A percentile compares a stretch with the other conserved stretches of the same genome.
These are phyloP conservation scores for Eumacrocentrus americanus DNA, from an alignment of 2,888 invertebrate genomes.

Conservation along the genomic window DNA sequence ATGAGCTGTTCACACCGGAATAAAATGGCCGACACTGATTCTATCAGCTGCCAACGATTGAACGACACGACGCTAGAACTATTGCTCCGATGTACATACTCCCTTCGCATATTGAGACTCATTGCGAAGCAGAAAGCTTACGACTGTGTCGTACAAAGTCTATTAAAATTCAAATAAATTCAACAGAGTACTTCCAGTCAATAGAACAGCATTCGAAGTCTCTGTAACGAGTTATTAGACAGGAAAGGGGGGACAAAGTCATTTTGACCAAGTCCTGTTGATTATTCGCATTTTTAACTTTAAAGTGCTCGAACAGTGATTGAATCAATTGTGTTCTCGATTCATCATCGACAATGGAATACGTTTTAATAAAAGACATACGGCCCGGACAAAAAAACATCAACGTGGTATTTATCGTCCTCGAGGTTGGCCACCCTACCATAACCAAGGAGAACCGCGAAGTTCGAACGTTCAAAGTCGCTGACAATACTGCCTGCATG, in stretches of 20 bases:
- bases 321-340: constrained; percentile 16
- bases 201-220: not conserved
- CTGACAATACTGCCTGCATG: constrained; percentile 87
- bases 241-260: not conserved
- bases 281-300: not conserved
- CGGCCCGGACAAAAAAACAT: constrained; percentile 91
- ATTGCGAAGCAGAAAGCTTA: constrained; percentile 31
- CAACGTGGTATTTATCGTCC: constrained; percentile 89
- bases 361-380: constrained; percentile 82
- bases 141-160: constrained; percentile 34
- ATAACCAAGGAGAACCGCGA: constrained; percentile 95
- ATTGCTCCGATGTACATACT: constrained; percentile 42
- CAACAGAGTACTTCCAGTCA: not conserved
- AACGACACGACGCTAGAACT: constrained; percentile 43
- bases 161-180: constrained; percentile 17
- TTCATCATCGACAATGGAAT: constrained; percentile 65
- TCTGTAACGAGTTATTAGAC: not conserved
- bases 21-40: constrained; percentile 47
- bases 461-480: constrained; percentile 93
- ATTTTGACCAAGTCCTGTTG: not conserved
- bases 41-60: constrained; percentile 45
- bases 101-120: constrained; percentile 37
- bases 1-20: too few species aligned
- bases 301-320: not conserved
- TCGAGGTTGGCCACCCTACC: constrained; percentile 89